phyloP scores from a whole-genome alignment of 2,113 vertebrate species.

The Gopherus evgoodei region DNA sequence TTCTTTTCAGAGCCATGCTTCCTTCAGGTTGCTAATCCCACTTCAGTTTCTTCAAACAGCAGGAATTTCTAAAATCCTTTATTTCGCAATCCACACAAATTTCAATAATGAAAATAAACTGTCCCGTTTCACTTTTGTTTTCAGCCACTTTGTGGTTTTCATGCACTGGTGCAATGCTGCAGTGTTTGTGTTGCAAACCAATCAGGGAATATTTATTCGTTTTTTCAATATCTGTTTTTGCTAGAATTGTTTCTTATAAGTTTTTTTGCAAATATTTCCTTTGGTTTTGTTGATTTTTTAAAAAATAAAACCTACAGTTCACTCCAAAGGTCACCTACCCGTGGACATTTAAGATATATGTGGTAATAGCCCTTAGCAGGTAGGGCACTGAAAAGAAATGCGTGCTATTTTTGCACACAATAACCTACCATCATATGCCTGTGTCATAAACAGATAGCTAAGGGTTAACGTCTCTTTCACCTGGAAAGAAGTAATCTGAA shows the following conservation, averaged over 20 bases:
- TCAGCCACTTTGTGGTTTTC: no score
- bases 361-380: fast-evolving
- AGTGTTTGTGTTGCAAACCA: not conserved
- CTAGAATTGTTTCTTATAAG: not conserved
- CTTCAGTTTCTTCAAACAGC: not conserved
- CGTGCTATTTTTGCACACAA: not conserved
- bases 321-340: not conserved
- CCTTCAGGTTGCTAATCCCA: not conserved
- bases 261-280: fast-evolving
- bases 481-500: no score
- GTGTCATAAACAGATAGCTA: no score
- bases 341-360: not conserved
- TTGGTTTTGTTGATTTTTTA: no score
- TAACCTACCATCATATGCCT: not conserved
- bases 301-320: not conserved
- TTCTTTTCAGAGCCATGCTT: not conserved
- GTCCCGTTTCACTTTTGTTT: not conserved
- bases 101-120: not conserved
- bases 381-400: not conserved
- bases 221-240: fast-evolving
- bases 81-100: not conserved
- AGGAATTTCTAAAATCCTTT: not conserved
- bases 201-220: not conserved
- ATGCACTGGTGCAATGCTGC: no score
- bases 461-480: no score